Conservation (phyloP, 2,113 vertebrate genomes). For the Solea solea region DNA sequence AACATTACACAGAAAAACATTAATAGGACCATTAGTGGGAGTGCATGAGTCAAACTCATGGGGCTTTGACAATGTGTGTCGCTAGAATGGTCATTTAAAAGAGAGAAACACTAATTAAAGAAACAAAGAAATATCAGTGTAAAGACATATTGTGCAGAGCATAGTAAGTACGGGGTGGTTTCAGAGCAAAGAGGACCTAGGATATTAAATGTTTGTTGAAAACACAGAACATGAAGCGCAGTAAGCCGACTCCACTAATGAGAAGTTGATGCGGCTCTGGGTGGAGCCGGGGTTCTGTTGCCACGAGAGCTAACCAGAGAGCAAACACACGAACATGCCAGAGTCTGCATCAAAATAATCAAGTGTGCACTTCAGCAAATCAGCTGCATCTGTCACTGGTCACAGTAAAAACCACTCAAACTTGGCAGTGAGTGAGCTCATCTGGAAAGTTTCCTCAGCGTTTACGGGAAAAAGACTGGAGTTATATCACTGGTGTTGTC, state of each 20-base stretch:
- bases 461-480: slow-evolving; percentile 18
- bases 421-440: slow-evolving; percentile 27
- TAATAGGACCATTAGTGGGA: slow-evolving; percentile 43
- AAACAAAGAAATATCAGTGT: slow-evolving; percentile 24
- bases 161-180: background rate
- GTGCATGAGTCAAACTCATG: slow-evolving; percentile 42
- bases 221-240: slow-evolving; percentile 7
- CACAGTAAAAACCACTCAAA: slow-evolving; percentile 34
- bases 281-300: slow-evolving; percentile 14
- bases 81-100: slow-evolving; percentile 27
- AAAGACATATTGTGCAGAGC: background rate
- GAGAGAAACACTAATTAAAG: slow-evolving; percentile 46
- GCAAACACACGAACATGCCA: slow-evolving; percentile 10
- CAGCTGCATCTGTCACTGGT: slow-evolving; percentile 26
- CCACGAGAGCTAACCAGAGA: slow-evolving; percentile 10
- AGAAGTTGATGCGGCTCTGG: background rate
- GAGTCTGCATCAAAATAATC: background rate
- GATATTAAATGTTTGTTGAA: slow-evolving; percentile 6
- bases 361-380: slow-evolving; percentile 41
- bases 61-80: slow-evolving; percentile 25
- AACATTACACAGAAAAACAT: slow-evolving; percentile 26
- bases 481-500: slow-evolving; percentile 16
- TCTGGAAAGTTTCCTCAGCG: slow-evolving; percentile 26
- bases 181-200: background rate
- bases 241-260: background rate